Percentiles rank a stretch among this genome's conserved stretches.
phyloP scores from a whole-genome alignment of 2,888 invertebrate species.

The Aricia artaxerxes region DNA sequence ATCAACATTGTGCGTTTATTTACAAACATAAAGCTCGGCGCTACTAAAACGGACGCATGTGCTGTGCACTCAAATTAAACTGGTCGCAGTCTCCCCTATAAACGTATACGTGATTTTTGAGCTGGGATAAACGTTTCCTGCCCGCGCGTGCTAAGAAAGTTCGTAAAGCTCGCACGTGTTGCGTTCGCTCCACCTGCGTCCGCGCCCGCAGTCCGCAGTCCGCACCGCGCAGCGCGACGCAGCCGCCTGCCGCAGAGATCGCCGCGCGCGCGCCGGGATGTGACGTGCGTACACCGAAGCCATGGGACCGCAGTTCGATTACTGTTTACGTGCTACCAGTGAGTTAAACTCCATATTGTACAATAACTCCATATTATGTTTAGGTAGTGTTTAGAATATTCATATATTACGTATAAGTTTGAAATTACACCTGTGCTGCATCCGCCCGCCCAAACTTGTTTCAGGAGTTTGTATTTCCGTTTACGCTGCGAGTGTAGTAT shows the following conservation, averaged over 20 bases:
- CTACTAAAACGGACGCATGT: conserved; percentile 58
- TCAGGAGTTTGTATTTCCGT: conserved; percentile 23
- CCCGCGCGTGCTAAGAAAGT: conserved; percentile 57
- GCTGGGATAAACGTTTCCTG: conserved; percentile 56
- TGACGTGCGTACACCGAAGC: conserved; percentile 59
- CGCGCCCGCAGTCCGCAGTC: conserved; percentile 45
- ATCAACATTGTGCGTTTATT: conserved; percentile 67
- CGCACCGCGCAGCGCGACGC: conserved; percentile 45
- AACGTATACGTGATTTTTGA: conserved; percentile 43
- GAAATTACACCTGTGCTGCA: background rate
- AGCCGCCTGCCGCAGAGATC: conserved; percentile 53
- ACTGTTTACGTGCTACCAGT: conserved; percentile 75
- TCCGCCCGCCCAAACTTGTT: conserved; percentile 30
- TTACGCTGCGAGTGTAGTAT: conserved; percentile 4
- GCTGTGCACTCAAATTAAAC: conserved; percentile 65
- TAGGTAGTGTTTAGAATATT: background rate
- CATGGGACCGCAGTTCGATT: conserved; percentile 78
- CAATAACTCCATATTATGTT: background rate
- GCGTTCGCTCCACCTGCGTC: conserved; percentile 64
- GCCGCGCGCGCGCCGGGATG: conserved; percentile 70
- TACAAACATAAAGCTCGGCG: conserved; percentile 71
- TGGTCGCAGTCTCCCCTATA: conserved; percentile 51
- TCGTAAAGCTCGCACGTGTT: conserved; percentile 71
- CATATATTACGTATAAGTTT: background rate
- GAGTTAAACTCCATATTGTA: conserved; percentile 48